These are phyloP conservation scores for Pristionchus fissidentatus DNA, from an alignment of 2,888 invertebrate genomes.

Conservation along the genomic window DNA sequence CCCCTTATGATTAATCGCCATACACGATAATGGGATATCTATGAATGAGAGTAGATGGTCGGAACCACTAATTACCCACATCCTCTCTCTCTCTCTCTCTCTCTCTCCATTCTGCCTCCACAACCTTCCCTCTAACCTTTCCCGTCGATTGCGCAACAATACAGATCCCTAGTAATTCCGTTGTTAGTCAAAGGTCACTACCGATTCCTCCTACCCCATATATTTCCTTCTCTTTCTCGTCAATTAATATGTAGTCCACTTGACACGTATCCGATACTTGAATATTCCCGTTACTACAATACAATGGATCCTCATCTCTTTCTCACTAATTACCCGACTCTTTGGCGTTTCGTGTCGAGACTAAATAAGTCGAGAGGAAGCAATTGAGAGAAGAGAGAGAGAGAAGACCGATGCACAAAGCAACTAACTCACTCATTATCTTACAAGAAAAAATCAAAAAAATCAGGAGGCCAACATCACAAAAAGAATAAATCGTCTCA, in stretches of 20 bases:
- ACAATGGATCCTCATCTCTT: not conserved
- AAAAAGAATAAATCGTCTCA: not conserved
- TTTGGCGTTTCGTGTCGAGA: slow-evolving; percentile 11
- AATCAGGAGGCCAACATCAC: no score
- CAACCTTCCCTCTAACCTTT: not conserved
- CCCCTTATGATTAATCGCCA: not conserved
- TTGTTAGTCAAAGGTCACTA: slow-evolving; percentile 20
- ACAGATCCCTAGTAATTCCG: slow-evolving; percentile 5
- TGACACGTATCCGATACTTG: not conserved
- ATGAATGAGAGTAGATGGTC: not conserved
- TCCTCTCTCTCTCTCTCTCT: not conserved
- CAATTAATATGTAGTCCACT: not conserved
- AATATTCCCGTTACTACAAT: not conserved
- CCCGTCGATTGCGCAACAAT: slow-evolving; percentile 8
- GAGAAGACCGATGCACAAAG: slow-evolving; percentile 4
- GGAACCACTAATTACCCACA: slow-evolving; percentile 5
- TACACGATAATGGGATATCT: slow-evolving; percentile 1
- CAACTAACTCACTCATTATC: slow-evolving; percentile 11
- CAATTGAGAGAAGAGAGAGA: slow-evolving; percentile 8
- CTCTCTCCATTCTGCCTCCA: not conserved
- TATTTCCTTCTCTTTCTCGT: not conserved
- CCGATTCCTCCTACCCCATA: not conserved
- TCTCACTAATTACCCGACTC: slow-evolving; percentile 22
- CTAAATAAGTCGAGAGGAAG: slow-evolving; percentile 22
- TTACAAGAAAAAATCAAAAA: not conserved